Base-by-base conservation (phyloP, 2,797 vertebrate genomes). In the Myotis findleyi region DNA sequence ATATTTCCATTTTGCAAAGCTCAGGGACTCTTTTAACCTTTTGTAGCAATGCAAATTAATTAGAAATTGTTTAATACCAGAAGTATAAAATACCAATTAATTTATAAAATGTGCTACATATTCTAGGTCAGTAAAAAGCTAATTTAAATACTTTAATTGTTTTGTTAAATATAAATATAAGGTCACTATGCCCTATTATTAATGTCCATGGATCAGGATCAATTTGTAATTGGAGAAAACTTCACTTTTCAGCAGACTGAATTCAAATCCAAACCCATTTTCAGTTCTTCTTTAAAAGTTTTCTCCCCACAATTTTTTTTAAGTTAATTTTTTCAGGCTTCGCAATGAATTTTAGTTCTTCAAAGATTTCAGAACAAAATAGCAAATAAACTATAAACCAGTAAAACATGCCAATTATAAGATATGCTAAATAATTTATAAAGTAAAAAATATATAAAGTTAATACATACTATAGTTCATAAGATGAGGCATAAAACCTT, bases 211-310 rank as follows among this genome's bases (percentile, higher is more conserved):
- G 33, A 68, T 55, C 69, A 95, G 13, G 41, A 25, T 68, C 73
- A 41, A 44, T 88, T 93, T 93, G 90, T 82, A 38, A 87, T 47
- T 66, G 11, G 38, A 82, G 51, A 88, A 91, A 92, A 87, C 25
- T 92, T 89, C 23, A 85, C 44, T 88, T 95, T 84, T 75, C 5
- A 94, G 84, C 17, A 85, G 36, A 76, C 2, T 30, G 11, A 95
- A 76, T 73, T 91, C 41, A 92, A 95, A 89, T 85, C 9, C 57
- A 93, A 96, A 89, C 49, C 87, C 79, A 59, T 68, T 91, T 84
- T 80, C 10, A 71, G 84, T 53, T 94, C 79, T 94, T 93, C 79
- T 84, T 76, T 18, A 27, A 76, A 79, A 82, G 23, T 3, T 3
- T 51, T 59, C 13, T 20, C 4, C 23, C 8, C 33, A 25, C 33